A percentile compares a stretch with the other conserved stretches of the same genome.
These are phyloP conservation scores for Deilephila elpenor DNA, from an alignment of 2,888 invertebrate species.

Conservation along the genomic window DNA sequence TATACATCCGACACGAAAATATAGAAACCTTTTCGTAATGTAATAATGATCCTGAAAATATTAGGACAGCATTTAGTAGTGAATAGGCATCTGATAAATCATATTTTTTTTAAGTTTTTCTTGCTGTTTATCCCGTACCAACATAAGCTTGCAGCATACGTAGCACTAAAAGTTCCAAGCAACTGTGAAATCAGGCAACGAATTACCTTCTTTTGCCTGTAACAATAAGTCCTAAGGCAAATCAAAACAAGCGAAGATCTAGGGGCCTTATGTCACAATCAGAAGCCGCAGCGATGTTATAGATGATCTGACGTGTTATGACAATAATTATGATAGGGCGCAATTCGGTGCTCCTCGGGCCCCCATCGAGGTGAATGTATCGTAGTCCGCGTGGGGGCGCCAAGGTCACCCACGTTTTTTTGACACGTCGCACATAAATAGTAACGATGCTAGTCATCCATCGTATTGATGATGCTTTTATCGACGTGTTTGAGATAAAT, in stretches of 20 bases:
- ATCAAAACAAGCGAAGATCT: background rate
- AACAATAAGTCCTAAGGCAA: background rate
- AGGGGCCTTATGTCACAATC: background rate
- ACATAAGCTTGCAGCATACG: too few relatives aligned
- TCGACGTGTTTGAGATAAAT: constrained; percentile 26
- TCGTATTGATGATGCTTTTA: constrained; percentile 35
- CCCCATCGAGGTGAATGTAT: constrained; percentile 80
- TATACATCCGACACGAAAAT: background rate
- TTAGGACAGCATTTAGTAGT: too few relatives aligned
- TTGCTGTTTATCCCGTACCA: too few relatives aligned
- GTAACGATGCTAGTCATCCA: constrained; percentile 65
- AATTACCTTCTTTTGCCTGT: too few relatives aligned
- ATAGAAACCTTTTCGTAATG: background rate
- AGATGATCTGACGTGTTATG: constrained; percentile 44
- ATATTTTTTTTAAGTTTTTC: too few relatives aligned
- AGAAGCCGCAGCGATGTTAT: constrained; percentile 20
- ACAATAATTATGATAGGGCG: constrained; percentile 49
- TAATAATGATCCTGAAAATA: too few relatives aligned
- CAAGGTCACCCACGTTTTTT: constrained; percentile 82
- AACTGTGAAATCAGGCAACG: too few relatives aligned
- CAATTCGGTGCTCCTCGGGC: constrained; percentile 65
- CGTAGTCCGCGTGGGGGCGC: constrained; percentile 78
- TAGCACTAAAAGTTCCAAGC: too few relatives aligned
- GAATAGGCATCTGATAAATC: too few relatives aligned
- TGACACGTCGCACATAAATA: constrained; percentile 81